Percentiles rank a stretch among this genome's conserved stretches.
Conservation (phyloP, 2,888 invertebrate genomes). For the Pammene aurita region DNA sequence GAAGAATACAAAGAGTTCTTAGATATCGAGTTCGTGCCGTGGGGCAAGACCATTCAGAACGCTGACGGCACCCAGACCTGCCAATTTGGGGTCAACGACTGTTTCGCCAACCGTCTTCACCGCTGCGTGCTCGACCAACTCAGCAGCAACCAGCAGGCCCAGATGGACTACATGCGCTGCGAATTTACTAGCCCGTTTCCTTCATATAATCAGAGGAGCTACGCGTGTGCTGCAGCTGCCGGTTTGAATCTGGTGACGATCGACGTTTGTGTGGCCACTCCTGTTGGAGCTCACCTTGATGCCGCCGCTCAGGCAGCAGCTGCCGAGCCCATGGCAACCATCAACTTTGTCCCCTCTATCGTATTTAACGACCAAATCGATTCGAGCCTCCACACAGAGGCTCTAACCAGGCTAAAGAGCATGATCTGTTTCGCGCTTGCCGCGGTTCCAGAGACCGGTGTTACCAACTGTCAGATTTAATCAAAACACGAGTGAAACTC, state of each 20-base stretch:
- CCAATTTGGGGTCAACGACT: conserved; percentile 63
- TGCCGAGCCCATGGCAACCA: conserved; percentile 51
- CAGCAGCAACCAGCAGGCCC: conserved; percentile 59
- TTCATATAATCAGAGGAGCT: conserved; percentile 54
- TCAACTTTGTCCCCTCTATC: conserved; percentile 68
- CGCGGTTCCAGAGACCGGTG: conserved; percentile 57
- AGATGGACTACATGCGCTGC: conserved; percentile 69
- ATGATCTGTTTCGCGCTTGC: conserved; percentile 67
- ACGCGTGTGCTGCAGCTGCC: conserved; percentile 60
- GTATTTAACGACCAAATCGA: conserved; percentile 61
- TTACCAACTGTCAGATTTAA: conserved; percentile 53
- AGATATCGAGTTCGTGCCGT: conserved; percentile 71
- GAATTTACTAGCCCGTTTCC: conserved; percentile 64
- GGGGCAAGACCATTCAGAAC: conserved; percentile 66
- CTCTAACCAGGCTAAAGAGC: conserved; percentile 52
- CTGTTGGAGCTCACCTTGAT: conserved; percentile 59
- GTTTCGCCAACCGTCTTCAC: conserved; percentile 73
- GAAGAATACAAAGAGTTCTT: conserved; percentile 60
- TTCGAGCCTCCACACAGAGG: conserved; percentile 48
- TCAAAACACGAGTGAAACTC: conserved; percentile 30
- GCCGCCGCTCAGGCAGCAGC: conserved; percentile 57
- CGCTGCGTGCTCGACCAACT: conserved; percentile 67
- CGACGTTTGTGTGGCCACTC: conserved; percentile 62
- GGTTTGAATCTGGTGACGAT: conserved; percentile 61
- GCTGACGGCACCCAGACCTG: conserved; percentile 58